These are phyloP conservation scores for Podabrus alpinus DNA, from an alignment of 2,888 invertebrate genomes.

Conservation along the genomic window DNA sequence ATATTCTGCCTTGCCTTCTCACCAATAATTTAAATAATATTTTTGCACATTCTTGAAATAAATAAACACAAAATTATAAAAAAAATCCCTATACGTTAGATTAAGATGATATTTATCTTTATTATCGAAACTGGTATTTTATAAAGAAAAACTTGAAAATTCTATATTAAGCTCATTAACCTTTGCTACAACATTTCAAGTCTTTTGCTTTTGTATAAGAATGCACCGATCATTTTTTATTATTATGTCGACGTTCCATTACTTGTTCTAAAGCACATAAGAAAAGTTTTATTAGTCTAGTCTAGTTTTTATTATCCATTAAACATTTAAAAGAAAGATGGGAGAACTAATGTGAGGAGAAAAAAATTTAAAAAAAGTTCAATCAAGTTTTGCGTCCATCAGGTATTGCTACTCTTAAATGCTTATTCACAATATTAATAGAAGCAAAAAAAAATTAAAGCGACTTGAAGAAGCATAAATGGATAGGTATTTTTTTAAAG, in stretches of 20 bases:
- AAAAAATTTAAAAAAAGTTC: not conserved
- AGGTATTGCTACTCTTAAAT: not conserved
- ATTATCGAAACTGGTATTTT: conserved; percentile 3
- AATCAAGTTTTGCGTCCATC: not conserved
- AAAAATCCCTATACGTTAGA: not conserved
- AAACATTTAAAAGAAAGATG: not conserved
- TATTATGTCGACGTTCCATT: not conserved
- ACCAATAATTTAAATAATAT: not conserved
- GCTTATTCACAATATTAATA: not conserved
- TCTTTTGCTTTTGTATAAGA: conserved; percentile 14
- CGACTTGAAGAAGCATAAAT: no score
- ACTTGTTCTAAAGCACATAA: not conserved
- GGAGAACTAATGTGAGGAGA: not conserved
- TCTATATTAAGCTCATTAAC: conserved; percentile 22
- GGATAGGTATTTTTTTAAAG: not conserved
- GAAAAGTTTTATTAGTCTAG: not conserved
- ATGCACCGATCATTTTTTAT: conserved; percentile 21
- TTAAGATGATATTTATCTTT: not conserved
- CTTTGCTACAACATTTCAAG: conserved; percentile 20
- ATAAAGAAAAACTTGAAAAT: conserved; percentile 7
- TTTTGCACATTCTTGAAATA: not conserved
- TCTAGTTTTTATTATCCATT: not conserved
- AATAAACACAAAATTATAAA: not conserved
- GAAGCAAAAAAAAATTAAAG: no score
- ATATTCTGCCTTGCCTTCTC: no score